Base-by-base conservation (phyloP, 2,888 invertebrate species). In the Plebejus argus region DNA sequence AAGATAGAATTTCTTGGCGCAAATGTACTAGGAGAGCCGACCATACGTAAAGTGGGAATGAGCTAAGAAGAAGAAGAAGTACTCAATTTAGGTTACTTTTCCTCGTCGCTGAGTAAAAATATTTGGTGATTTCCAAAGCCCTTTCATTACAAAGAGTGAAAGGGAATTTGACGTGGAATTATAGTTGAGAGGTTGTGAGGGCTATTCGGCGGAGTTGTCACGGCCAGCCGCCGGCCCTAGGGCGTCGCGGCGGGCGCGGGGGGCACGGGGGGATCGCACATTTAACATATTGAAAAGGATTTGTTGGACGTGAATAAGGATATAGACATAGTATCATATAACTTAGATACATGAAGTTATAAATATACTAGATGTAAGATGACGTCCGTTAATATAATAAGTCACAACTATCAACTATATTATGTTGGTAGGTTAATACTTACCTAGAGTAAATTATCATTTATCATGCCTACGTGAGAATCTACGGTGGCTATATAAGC, bases 171-270 rank as follows among this genome's bases (percentile, higher is more conserved):
- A 66, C 66, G 66, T 66, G 18, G 33, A 66, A 66, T 66, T 33
- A 66, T 33, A 66, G 66, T 66, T 28, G 66, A 15, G 86, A 88
- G 89, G 88, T 87, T 89, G 88, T 86, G 86, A 90, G 88, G 90
- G 89, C 87, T 86, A 86, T 86, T 87, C 85, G 85, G 83, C 83
- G 88, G 85, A 86, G 88, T 87, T 92, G 93, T 93, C 93, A 92
- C 28, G 66, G 15, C 28, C 66, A 66, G 66, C 10, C 58, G 7
- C 3, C n/a, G n/a, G 20, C 58, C 7, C 7, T 5, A 85, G 82
- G 84, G 83, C 93, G 92, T 53, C 53, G 85, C 82, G 84, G 83
- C 93, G 93, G 91, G 86, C 87, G 77, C 84, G 85, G 86, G 76
- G 39, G 70, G 35, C 56, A 39, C 15, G 89, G 86, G 85, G 86